Conservation (phyloP, 2,888 invertebrate species). For the Hoplodrina blanda region DNA sequence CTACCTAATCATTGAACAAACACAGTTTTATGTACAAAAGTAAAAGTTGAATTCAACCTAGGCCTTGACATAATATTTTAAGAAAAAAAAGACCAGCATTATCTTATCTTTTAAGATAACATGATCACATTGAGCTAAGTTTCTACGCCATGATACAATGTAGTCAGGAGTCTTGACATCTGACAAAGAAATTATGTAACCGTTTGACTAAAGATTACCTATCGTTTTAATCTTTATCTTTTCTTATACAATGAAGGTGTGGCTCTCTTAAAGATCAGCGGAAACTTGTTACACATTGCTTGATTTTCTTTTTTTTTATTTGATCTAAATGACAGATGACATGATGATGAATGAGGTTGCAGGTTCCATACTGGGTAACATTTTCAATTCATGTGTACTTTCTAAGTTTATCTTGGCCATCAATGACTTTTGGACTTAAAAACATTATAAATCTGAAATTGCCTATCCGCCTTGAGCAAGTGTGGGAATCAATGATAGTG, state of each 20-base stretch:
- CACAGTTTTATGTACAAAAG: conserved; percentile 23
- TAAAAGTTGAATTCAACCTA: conserved; percentile 43
- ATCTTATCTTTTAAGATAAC: conserved; percentile 46
- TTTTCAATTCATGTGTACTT: no score
- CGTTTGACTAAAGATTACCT: conserved; percentile 8
- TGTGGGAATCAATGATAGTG: no score
- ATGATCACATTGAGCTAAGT: conserved; percentile 6
- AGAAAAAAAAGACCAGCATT: conserved; percentile 12
- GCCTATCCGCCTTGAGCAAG: no score
- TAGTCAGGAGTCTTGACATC: neutral
- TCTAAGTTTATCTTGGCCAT: no score
- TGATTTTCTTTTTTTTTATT: no score
- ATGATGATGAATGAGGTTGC: no score
- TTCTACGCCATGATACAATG: neutral
- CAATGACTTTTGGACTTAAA: no score
- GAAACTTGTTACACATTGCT: no score
- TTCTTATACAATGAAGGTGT: conserved; percentile 10
- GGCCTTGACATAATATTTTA: conserved; percentile 56
- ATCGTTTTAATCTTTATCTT: conserved; percentile 12
- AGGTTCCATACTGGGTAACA: no score
- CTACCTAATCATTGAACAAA: conserved; percentile 4
- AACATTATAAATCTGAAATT: no score
- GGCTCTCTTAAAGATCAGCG: neutral
- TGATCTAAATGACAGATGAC: no score
- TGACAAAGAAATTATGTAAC: conserved; percentile 1